phyloP scores from a whole-genome alignment of 2,797 vertebrate species.

The Coregonus sp. region DNA sequence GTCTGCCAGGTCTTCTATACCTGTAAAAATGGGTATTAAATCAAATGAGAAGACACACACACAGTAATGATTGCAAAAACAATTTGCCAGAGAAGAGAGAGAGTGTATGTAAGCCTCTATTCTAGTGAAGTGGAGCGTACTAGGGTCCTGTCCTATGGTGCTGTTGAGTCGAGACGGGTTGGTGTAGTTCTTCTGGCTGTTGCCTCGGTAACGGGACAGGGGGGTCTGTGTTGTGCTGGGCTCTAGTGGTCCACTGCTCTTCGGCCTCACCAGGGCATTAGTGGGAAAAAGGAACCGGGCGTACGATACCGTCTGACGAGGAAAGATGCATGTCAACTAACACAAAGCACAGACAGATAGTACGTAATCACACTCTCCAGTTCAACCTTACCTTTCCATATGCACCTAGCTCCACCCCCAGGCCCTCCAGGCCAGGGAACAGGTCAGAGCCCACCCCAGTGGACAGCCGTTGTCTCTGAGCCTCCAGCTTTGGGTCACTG shows the following conservation, averaged over 20 bases:
- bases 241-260: constrained; percentile 73
- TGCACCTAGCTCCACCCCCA: constrained; percentile 84
- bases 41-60: neutral
- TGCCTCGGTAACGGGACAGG: constrained; percentile 70
- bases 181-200: constrained; percentile 73
- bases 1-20: constrained; percentile 80
- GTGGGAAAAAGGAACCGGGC: constrained; percentile 93
- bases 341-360: constrained; percentile 1
- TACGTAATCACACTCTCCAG: neutral
- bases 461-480: constrained; percentile 88
- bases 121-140: constrained; percentile 48
- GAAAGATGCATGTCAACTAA: neutral
- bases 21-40: constrained; percentile 60
- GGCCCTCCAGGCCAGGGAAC: constrained; percentile 86
- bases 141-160: constrained; percentile 58
- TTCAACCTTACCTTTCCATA: constrained; percentile 83
- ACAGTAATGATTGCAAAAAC: neutral
- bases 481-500: constrained; percentile 89
- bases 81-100: neutral
- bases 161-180: constrained; percentile 62
- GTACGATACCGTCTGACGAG: constrained; percentile 90
- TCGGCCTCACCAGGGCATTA: constrained; percentile 87
- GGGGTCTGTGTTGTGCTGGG: constrained; percentile 67
- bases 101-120: neutral
- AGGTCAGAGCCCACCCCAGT: constrained; percentile 85